Evolutionary conservation across 2,113 vertebrate species (phyloP), one percentile per base, ranked within the genome.

Genomic region (Atlantisia rogersi): DNA sequence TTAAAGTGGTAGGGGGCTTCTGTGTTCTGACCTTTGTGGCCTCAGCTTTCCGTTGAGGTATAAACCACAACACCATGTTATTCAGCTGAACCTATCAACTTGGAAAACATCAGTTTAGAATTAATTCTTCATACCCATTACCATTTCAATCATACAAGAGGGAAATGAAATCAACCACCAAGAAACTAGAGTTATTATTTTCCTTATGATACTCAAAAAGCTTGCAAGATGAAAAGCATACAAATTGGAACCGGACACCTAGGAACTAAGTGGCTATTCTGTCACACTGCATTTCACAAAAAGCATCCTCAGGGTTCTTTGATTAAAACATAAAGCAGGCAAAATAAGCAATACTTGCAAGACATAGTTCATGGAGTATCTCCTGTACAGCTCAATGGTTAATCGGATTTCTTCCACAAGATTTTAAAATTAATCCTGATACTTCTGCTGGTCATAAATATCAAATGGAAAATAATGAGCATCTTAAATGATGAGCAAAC

Each of bases 301-400:
- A 90, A 71, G 3, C 58, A 88, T 91, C 65, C 59, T 92, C 73
- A 76, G 88, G 80, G 32, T 84, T 80, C 80, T 96, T 92, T 78
- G 80, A 96, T 95, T 92, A 89, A 81, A 92, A 86, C 56, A 95
- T 80, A 82, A 88, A 93, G 81, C 32, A 74, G 74, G 37, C 48
- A 90, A 83, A 90, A 90, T 64, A 78, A 92, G n/a, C 8, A 64
- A 56, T 6, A 68, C 21, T 82, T 78, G 56, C 35, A 90, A 92
- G 35, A 50, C 17, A 20, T 11, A 15, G 0, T 65, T 86, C 48
- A 65, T 1, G 0, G 37, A 84, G 32, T 53, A 75, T 20, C 48
- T 73, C 62, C 56, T 40, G 29, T 29, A 78, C 24, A 64, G 56
- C 32, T 93, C 60, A 74, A 5, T 53, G 56, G 9, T 39, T 83